Evolutionary conservation across 2,888 invertebrate species (phyloP).

Genomic region (Subacronicta megacephala): DNA sequence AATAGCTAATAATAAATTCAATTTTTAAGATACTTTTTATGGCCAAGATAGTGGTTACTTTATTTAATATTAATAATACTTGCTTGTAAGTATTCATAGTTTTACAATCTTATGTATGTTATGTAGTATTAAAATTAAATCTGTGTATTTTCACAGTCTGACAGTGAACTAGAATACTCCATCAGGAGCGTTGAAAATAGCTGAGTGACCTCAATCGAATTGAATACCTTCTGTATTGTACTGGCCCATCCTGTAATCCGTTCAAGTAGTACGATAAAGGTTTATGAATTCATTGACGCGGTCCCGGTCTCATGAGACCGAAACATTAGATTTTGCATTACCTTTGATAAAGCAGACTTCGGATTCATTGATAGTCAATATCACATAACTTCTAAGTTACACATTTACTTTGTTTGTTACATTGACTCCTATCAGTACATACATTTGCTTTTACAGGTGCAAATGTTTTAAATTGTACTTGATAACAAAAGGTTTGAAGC

Average conservation of each 20-base stretch:
- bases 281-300: constrained; percentile 37
- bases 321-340: no score
- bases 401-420: no score
- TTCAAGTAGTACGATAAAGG: constrained; percentile 33
- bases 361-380: constrained; percentile 6
- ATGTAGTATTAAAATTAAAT: constrained; percentile 7
- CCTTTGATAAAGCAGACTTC: constrained; percentile 9
- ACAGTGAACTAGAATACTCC: constrained; percentile 51
- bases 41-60: no score
- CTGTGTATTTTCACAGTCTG: constrained; percentile 18
- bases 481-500: no score
- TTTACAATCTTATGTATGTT: no score
- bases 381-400: background rate
- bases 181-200: constrained; percentile 40
- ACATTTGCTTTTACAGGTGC: background rate
- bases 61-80: no score
- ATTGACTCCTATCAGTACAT: background rate
- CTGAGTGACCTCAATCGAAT: constrained; percentile 47
- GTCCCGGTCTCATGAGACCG: no score
- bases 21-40: no score
- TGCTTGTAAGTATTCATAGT: no score
- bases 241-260: constrained; percentile 27
- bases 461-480: no score
- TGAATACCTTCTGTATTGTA: constrained; percentile 30
- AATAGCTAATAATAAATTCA: no score